Conservation (phyloP, 1,140 invertebrate species). For the Ctenoplectra terminalis region DNA sequence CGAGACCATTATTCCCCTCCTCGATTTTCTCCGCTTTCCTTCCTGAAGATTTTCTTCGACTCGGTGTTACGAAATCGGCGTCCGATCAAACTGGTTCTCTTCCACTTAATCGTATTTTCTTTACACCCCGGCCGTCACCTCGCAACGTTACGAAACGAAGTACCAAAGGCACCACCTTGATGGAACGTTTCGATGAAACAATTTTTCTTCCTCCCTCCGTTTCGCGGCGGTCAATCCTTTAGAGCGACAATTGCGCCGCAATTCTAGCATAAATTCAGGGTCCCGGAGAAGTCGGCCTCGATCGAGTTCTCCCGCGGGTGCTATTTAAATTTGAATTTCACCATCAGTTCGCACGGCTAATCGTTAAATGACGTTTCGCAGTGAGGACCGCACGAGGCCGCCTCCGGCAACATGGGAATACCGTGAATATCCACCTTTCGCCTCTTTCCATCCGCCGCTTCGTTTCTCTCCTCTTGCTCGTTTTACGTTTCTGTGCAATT, state of each 20-base stretch:
- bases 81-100: not conserved
- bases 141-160: too few species aligned
- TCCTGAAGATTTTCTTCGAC: not conserved
- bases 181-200: not conserved
- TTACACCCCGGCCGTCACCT: too few species aligned
- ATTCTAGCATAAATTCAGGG: slow-evolving; percentile 55
- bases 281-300: slow-evolving; percentile 28
- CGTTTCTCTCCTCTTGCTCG: slow-evolving; percentile 26
- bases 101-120: not conserved
- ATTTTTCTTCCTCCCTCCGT: not conserved
- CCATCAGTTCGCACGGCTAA: slow-evolving; percentile 61
- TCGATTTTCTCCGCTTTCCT: not conserved
- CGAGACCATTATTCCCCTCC: too few species aligned
- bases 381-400: slow-evolving; percentile 15
- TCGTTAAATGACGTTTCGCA: slow-evolving; percentile 72
- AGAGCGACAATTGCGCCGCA: slow-evolving; percentile 32
- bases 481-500: slow-evolving; percentile 2
- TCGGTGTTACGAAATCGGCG: not conserved
- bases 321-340: slow-evolving; percentile 71
- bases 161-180: not conserved
- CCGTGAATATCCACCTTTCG: slow-evolving; percentile 38
- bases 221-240: not conserved
- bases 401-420: slow-evolving; percentile 45
- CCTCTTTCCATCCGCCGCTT: slow-evolving; percentile 26
- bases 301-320: slow-evolving; percentile 56